Evolutionary conservation across 2,888 invertebrate species (phyloP), one percentile per base, ranked within the genome.

Genomic region (Orthosia incerta): DNA sequence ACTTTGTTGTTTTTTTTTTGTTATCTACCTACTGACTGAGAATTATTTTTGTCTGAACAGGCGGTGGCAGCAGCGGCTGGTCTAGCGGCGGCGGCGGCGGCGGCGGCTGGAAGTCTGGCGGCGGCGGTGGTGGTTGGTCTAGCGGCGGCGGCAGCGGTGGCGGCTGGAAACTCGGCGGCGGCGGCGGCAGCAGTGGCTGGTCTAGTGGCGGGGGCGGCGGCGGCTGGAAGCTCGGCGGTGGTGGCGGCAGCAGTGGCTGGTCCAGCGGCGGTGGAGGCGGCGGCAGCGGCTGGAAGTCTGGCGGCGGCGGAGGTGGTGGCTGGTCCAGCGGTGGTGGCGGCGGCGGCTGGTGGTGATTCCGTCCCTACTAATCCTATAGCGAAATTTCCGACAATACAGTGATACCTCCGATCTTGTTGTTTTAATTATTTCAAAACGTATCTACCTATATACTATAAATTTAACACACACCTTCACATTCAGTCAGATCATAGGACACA

Each of bases 331-430:
- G 76, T 56, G 79, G 79, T 57, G 89, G 93, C 61, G 90, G 93
- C 74, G 87, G 90, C 63, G 87, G 90, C 57, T 80, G 95, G 95
- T 95, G 94, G 94, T 95, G 92, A 94, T 89, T 76, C 83, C 79
- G 64, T 59, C 61, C 71, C 64, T 56, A 80, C 71, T 79, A 62
- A 67, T 50, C 72, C 71, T 67, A 81, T 90, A 92, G 89, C 87
- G 86, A 88, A 89, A 91, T 89, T 89, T 85, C 75, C 74, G 85
- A 90, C 88, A 94, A 93, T 93, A 94, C 88, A 94, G 88, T 91
- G 90, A 92, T 93, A 93, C 91, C 91, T 92, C 89, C 82, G 78
- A 86, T 56, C n/a, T 74, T 23, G n/a, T 71, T 74, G 68, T 84
- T 88, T 87, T 84, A 74, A 72, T 88, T 56, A 61, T 51, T 55